phyloP scores from a whole-genome alignment of 2,113 vertebrate species.

The Hucho hucho region DNA sequence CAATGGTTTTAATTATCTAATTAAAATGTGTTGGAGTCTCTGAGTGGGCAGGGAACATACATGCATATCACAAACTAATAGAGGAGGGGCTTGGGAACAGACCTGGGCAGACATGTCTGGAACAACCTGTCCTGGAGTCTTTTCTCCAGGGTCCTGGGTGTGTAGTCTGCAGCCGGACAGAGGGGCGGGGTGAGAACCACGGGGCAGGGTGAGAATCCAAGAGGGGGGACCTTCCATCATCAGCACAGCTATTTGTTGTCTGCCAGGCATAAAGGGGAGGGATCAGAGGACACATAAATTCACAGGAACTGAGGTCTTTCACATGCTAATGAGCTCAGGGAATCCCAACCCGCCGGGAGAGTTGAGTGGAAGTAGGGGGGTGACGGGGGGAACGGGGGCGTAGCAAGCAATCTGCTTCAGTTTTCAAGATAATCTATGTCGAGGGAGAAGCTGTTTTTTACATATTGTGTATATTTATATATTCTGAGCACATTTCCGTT shows the following conservation, averaged over 20 bases:
- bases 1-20: no score
- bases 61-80: no score
- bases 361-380: not conserved
- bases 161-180: not conserved
- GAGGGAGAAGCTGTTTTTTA: no score
- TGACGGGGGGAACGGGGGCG: no score
- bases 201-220: constrained; percentile 59
- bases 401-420: no score
- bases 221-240: constrained; percentile 53
- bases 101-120: no score
- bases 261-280: constrained; percentile 66
- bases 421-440: no score
- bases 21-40: no score
- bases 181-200: constrained; percentile 9
- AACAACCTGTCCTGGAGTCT: not conserved
- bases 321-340: constrained; percentile 76
- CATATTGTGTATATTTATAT: no score
- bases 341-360: not conserved
- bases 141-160: not conserved
- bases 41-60: no score
- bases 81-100: no score
- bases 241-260: constrained; percentile 82
- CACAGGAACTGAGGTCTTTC: constrained; percentile 80
- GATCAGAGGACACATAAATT: constrained; percentile 84
- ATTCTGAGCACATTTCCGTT: no score